These are phyloP conservation scores for Phylloscopus trochilus DNA, from an alignment of 2,113 vertebrate species.

Conservation along the genomic window DNA sequence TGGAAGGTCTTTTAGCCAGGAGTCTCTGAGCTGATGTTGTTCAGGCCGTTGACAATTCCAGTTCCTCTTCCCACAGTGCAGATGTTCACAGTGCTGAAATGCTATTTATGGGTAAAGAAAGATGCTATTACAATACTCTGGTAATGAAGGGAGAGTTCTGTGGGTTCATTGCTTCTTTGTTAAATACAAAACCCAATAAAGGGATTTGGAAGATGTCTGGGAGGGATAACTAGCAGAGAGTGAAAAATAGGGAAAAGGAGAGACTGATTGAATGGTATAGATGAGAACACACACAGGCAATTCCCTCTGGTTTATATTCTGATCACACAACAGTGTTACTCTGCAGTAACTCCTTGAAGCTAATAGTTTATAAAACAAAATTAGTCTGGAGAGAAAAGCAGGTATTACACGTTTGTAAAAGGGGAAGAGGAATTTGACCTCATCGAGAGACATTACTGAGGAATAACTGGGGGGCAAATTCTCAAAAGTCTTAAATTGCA, in stretches of 20 bases:
- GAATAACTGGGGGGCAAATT: neutral
- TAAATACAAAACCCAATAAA: slow-evolving; percentile 15
- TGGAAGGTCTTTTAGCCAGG: neutral
- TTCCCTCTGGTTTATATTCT: slow-evolving; percentile 11
- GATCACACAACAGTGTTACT: neutral
- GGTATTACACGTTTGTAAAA: neutral
- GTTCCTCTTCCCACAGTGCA: neutral
- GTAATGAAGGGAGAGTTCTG: neutral
- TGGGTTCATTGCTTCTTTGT: slow-evolving; percentile 8
- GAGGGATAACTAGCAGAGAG: neutral
- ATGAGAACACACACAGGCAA: neutral
- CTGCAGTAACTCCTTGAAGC: slow-evolving; percentile 24
- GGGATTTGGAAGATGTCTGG: slow-evolving; percentile 18
- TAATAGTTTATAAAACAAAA: slow-evolving; percentile 22
- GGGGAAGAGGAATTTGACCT: slow-evolving; percentile 6
- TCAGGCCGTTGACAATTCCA: neutral
- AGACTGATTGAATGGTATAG: neutral
- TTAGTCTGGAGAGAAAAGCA: slow-evolving; percentile 1
- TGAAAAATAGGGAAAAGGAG: neutral
- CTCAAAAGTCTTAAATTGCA: neutral
- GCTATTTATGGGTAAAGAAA: neutral
- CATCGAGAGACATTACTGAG: neutral
- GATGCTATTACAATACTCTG: neutral
- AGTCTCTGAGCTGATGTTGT: neutral
- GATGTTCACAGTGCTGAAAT: neutral